Percentiles rank a stretch among this genome's conserved stretches.
These are phyloP conservation scores for Rhodinocichla rosea DNA, from an alignment of 2,113 vertebrate genomes.

Conservation along the genomic window DNA sequence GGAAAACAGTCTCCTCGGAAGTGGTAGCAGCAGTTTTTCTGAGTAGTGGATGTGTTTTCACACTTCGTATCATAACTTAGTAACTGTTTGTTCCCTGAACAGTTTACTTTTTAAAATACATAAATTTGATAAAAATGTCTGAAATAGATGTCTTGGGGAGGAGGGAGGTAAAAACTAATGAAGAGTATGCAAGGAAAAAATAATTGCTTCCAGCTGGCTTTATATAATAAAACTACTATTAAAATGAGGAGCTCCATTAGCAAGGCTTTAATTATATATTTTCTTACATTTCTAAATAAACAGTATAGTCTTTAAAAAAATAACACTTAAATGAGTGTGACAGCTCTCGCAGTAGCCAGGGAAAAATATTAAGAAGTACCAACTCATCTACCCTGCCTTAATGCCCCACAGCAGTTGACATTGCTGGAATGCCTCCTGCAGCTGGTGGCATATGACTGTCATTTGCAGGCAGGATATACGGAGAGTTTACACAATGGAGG, in stretches of 20 bases:
- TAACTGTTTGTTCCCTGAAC: constrained; percentile 44
- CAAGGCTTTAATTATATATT: constrained; percentile 60
- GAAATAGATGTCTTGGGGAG: constrained; percentile 35
- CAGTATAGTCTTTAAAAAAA: constrained; percentile 5
- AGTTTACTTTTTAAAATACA: constrained; percentile 36
- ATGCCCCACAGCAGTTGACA: constrained; percentile 68
- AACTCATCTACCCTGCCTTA: constrained; percentile 50
- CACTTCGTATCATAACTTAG: constrained; percentile 22
- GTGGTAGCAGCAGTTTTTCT: constrained; percentile 13
- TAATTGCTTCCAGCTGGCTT: constrained; percentile 72
- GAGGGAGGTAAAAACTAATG: constrained; percentile 52
- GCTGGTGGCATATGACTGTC: constrained; percentile 79
- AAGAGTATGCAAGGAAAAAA: constrained; percentile 61
- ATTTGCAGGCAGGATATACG: constrained; percentile 64
- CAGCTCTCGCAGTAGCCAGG: constrained; percentile 71
- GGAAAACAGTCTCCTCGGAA: neutral
- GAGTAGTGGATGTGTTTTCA: constrained; percentile 13
- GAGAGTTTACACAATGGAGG: constrained; percentile 53
- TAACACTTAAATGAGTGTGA: constrained; percentile 25
- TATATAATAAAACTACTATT: constrained; percentile 71
- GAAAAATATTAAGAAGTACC: constrained; percentile 74
- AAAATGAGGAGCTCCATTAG: constrained; percentile 66
- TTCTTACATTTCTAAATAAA: constrained; percentile 48
- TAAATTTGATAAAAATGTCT: constrained; percentile 47
- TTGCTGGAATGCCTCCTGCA: constrained; percentile 76